These are phyloP conservation scores for Temnothorax longispinosus DNA, from an alignment of 1,140 invertebrate species.

Conservation along the genomic window DNA sequence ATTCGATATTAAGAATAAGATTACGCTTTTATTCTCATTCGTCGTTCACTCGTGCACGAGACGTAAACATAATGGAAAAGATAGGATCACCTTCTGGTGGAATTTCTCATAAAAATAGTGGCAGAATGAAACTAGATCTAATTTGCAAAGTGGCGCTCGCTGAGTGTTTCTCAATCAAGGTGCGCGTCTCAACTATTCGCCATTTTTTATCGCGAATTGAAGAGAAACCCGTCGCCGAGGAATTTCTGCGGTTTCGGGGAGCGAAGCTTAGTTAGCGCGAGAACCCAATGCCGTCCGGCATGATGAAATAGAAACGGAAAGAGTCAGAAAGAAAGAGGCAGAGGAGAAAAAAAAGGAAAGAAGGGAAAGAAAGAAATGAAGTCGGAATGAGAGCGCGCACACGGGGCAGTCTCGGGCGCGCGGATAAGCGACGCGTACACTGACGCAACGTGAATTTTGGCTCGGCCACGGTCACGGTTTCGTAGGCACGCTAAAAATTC, in stretches of 20 bases:
- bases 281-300: slow-evolving; percentile 7
- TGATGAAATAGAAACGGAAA: slow-evolving; percentile 28
- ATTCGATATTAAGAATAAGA: not conserved
- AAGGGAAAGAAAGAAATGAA: slow-evolving; percentile 28
- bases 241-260: slow-evolving; percentile 15
- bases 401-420: slow-evolving; percentile 9
- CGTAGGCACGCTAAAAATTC: slow-evolving; percentile 79
- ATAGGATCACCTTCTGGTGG: not conserved
- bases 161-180: not conserved
- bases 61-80: not conserved
- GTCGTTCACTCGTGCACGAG: not conserved
- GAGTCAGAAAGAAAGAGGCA: not conserved
- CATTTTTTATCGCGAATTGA: not conserved
- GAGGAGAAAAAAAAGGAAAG: not conserved
- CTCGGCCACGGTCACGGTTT: slow-evolving; percentile 78
- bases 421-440: slow-evolving; percentile 17
- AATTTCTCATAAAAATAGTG: not conserved
- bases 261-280: not conserved
- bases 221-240: not conserved
- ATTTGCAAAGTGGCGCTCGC: not conserved
- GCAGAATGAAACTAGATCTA: not conserved
- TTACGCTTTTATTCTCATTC: not conserved
- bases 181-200: not conserved
- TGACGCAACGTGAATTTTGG: slow-evolving; percentile 74
- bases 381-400: slow-evolving; percentile 45